Conservation (phyloP, 2,888 invertebrate genomes). For the Epistrophe eligans region DNA sequence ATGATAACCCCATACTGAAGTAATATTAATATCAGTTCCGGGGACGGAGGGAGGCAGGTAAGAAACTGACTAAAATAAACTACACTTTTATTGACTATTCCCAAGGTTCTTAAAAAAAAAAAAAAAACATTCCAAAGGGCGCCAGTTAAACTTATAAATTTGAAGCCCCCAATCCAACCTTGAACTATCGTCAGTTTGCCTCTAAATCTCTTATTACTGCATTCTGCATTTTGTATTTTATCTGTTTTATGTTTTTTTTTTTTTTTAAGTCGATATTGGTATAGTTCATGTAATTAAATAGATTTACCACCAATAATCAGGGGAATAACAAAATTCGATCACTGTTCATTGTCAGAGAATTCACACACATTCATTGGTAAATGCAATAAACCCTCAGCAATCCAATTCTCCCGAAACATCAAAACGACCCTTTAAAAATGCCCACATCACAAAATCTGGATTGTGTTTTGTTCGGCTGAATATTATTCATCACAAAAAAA, state of each 20-base stretch:
- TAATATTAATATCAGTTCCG: too few species aligned
- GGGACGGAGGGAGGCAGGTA: too few species aligned
- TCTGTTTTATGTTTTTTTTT: conserved; percentile 27
- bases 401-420: background rate
- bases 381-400: conserved; percentile 15
- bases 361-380: conserved; percentile 8
- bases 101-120: too few species aligned
- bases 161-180: conserved; percentile 2
- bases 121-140: background rate
- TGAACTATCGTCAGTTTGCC: conserved; percentile 25
- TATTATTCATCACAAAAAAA: conserved; percentile 25
- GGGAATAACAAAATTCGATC: conserved; percentile 46
- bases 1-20: too few species aligned
- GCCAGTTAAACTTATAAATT: background rate
- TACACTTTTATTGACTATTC: too few species aligned
- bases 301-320: conserved; percentile 65
- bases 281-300: conserved; percentile 70
- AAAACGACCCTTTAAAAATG: background rate
- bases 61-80: too few species aligned
- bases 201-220: conserved; percentile 66
- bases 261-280: conserved; percentile 55
- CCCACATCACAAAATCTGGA: conserved; percentile 46
- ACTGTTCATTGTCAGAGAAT: conserved; percentile 42
- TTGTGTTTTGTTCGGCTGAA: conserved; percentile 45
- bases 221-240: conserved; percentile 46